Evolutionary conservation across 2,797 vertebrate genomes (phyloP), one percentile per base, ranked within the genome.

Genomic region (Acanthiza pusilla): DNA sequence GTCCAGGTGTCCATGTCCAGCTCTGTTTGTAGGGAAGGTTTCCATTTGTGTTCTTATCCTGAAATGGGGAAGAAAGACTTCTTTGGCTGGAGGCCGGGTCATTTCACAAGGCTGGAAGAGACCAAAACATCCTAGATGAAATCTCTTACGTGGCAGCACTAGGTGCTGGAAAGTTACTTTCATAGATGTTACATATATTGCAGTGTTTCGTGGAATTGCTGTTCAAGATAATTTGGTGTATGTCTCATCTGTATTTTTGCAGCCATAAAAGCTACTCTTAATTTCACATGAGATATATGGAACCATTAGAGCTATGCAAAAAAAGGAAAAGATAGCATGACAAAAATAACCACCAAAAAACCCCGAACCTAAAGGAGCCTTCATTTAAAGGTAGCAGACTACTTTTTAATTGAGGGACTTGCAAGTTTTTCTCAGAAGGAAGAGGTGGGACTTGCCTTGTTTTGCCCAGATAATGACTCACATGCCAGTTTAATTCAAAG

Each of bases 391-490:
- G 21, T 62, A 70, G 38, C 54, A 78, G 48, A 22, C 8, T 79
- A 19, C 42, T 85, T 88, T 65, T 72, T 76, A 61, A 83, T 71
- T 48, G 38, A 71, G 42, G 25, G 8, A 74, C 50, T 82, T 2
- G 4, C 15, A 66, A 75, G 27, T 51, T 91, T 85, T 89, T 42
- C 79, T 95, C 16, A 47, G 61, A 72, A 89, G 85, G 60, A 94
- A 80, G 32, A 73, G 82, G 72, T 72, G 61, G 58, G 50, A 40
- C 38, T 87, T 54, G 42, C 4, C 3, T 65, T 85, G 34, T 77
- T 95, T 79, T 91, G 54, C 45, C 66, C n/a, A 61, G 63, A 38
- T 70, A 65, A 61, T 88, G 88, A 54, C 71, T 94, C 17, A 11
- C 9, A 9, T 75, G 47, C 81, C 61, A 55, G 3, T 83, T 61